A percentile compares a stretch with the other conserved stretches of the same genome.
These are phyloP conservation scores for Pteria penguin DNA, from an alignment of 2,888 invertebrate species.

Conservation along the genomic window DNA sequence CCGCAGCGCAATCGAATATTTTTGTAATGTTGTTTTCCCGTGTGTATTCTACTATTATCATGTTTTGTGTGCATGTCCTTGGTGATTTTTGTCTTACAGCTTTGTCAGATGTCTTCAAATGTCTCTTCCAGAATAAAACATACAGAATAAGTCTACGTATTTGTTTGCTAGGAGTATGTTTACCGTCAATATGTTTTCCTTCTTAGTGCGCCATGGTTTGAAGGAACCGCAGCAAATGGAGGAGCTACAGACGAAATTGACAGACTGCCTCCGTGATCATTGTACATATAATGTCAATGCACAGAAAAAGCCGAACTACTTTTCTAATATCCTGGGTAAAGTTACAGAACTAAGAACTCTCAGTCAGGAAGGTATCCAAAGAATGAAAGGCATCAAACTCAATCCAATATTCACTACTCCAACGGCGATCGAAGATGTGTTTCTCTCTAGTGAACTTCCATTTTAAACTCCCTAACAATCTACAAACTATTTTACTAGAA, in stretches of 20 bases:
- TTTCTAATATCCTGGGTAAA: slow-evolving; percentile 94
- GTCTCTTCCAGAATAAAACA: too few relatives aligned
- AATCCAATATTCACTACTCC: slow-evolving; percentile 95
- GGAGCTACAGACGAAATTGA: slow-evolving; percentile 97
- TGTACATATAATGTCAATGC: slow-evolving; percentile 94
- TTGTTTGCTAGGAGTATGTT: too few relatives aligned
- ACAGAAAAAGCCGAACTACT: slow-evolving; percentile 94
- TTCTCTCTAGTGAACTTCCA: slow-evolving; percentile 92
- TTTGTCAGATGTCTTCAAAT: too few relatives aligned
- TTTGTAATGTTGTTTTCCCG: too few relatives aligned
- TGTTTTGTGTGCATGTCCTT: too few relatives aligned
- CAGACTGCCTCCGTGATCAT: slow-evolving; percentile 96
- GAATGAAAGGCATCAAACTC: slow-evolving; percentile 95
- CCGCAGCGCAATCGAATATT: too few relatives aligned
- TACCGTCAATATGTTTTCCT: too few relatives aligned
- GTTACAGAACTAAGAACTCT: slow-evolving; percentile 94
- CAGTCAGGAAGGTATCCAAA: slow-evolving; percentile 94
- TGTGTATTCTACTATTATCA: too few relatives aligned
- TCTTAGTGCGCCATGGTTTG: slow-evolving; percentile 93
- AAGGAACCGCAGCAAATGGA: slow-evolving; percentile 95
- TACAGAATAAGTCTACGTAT: too few relatives aligned
- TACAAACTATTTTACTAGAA: too few relatives aligned
- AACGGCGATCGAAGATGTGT: slow-evolving; percentile 96
- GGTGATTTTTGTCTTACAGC: too few relatives aligned
- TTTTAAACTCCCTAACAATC: too few relatives aligned